Evolutionary conservation across 2,888 invertebrate genomes (phyloP).

Genomic region (Schrankia costaestrigalis): DNA sequence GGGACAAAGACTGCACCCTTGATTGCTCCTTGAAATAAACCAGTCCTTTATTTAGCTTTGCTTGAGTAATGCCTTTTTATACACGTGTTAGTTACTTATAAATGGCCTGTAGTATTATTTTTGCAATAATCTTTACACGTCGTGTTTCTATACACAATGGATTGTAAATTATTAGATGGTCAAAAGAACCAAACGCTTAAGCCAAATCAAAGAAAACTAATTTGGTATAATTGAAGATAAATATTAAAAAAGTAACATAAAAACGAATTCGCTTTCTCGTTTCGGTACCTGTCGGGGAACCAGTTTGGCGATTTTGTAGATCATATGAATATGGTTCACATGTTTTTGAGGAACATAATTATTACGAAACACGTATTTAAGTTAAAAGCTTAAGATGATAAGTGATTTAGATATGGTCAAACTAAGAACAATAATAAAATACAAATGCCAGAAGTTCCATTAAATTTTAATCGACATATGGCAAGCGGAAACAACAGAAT

Average conservation of each 20-base stretch:
- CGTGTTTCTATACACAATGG: no score
- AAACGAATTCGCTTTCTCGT: constrained; percentile 7
- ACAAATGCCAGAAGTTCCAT: constrained; percentile 13
- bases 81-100: no score
- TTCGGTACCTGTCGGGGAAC: constrained; percentile 11
- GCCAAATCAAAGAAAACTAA: constrained; percentile 3
- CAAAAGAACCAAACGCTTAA: constrained; percentile 3
- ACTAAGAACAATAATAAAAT: no score
- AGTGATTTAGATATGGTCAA: no score
- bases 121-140: no score
- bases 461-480: constrained; percentile 34
- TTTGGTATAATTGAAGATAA: constrained; percentile 1
- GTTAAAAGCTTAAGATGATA: no score
- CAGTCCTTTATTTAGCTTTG: neutral
- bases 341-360: constrained; percentile 6
- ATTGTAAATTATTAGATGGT: no score
- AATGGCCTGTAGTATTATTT: no score
- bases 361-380: no score
- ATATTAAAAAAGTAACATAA: constrained; percentile 2
- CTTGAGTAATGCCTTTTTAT: neutral
- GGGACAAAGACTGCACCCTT: neutral
- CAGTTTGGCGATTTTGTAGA: constrained; percentile 17
- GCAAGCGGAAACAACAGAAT: constrained; percentile 29
- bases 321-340: constrained; percentile 15
- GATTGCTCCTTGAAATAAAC: neutral